These are phyloP conservation scores for Schlechtendalia chinensis DNA, from an alignment of 1,140 invertebrate genomes.

Conservation along the genomic window DNA sequence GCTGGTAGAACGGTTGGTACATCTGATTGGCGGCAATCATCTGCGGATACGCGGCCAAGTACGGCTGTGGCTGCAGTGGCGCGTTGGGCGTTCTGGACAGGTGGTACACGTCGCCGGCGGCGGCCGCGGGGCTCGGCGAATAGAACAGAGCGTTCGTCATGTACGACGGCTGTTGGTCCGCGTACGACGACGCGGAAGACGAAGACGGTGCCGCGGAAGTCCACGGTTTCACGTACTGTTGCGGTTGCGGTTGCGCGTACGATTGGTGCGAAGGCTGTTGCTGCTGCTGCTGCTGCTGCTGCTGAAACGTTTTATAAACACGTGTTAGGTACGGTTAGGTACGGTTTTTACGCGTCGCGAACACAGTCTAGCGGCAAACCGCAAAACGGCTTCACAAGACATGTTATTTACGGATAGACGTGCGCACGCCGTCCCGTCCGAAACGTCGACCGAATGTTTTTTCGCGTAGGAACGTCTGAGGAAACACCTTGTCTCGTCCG, in stretches of 20 bases:
- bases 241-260: conserved; percentile 35
- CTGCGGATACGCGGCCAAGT: background rate
- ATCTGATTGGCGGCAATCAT: conserved; percentile 10
- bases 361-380: too few species aligned
- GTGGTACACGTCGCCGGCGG: background rate
- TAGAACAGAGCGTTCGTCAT: conserved; percentile 28
- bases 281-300: background rate
- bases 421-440: too few species aligned
- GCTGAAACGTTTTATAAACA: background rate
- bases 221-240: conserved; percentile 30
- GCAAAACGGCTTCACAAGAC: too few species aligned
- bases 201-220: too few species aligned
- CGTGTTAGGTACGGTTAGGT: too few species aligned
- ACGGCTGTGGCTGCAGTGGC: background rate
- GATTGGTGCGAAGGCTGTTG: background rate
- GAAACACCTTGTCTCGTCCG: too few species aligned
- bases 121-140: background rate
- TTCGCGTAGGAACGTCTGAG: too few species aligned
- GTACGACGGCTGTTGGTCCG: conserved; percentile 25
- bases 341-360: too few species aligned
- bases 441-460: too few species aligned
- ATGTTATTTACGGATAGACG: too few species aligned
- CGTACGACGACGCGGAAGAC: background rate
- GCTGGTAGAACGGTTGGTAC: conserved; percentile 41
- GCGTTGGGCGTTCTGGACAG: background rate